Base-by-base conservation (phyloP, 2,888 invertebrate genomes). In the Orthosia gothica region DNA sequence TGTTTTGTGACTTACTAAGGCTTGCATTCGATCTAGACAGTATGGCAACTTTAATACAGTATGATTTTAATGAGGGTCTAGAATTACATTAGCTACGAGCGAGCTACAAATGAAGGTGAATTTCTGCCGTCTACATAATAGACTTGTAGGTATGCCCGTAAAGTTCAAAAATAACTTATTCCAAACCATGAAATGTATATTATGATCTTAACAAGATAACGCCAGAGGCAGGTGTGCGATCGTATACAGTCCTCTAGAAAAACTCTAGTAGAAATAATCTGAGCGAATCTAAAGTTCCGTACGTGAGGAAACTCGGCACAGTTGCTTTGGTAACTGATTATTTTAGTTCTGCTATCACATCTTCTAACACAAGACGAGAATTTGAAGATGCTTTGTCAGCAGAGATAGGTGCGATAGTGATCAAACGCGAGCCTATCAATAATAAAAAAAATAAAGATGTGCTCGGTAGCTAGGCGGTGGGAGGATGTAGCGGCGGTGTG, bases 181-280 rank as follows among this genome's bases (percentile, higher is more conserved):
- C 23, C 9, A 79, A 54, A 79, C 45, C 71, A 57, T 55, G 72
- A 26, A 54, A 80, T 73, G 59, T 20, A 79, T 73, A 32, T n/a
- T 64, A 59, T 80, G 49, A 73, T 64, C 54, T 59, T 64, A 59
- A 71, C 61, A 71, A 61, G 61, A 80, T 80, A 74, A 74, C 64
- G 74, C 58, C 20, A 50, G 74, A 45, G 15, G 59, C 74, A 59
- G 49, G 47, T 72, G 40, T 79, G 23, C 5, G 15, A 20, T 20
- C 20, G 45, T 61, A 20, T 40, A 47, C 40, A 49, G 47, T 64
- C 52, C 52, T 40, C 57, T n/a, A 62, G 67, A 67, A 81, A 81
- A 81, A 81, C 68, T 66, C 50, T 50, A 50, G 26, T 66, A 75
- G 62, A 75, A 78, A 67, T 63, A 67, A 67, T 81, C 76, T 78